Evolutionary conservation across 1,140 invertebrate genomes (phyloP), one percentile per base, ranked within the genome.

Genomic region (Arion vulgaris): DNA sequence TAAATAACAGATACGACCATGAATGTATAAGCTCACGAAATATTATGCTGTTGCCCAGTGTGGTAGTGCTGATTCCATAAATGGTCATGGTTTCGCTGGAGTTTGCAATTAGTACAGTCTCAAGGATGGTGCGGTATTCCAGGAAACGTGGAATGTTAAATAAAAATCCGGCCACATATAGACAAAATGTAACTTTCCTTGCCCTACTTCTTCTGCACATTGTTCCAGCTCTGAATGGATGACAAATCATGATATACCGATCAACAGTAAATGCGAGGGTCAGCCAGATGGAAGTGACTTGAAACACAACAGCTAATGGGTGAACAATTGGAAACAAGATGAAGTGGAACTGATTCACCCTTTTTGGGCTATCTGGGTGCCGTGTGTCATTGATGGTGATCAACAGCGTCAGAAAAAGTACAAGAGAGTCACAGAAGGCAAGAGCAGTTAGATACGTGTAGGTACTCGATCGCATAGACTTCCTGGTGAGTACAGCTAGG

Each of bases 211-310:
- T 76, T 38, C 87, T 89, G 79, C 92, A 93, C 88, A 90, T 89
- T 17, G 83, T 75, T 73, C 91, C 88, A 1, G 91, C 91, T 68
- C 87, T 87, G 82, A 92, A 93, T 5, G 92, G 92, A 76, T 92
- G 91, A 80, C 92, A 92, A 38, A 93, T 93, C 91, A 92, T 92
- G 73, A 93, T 91, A 80, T 92, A 93, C 5, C 92, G 84, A 84
- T 93, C 92, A 17, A 92, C 88, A 0, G 91, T 92, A 84, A 93
- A 92, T 7, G 90, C 92, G 26, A 92, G 69, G 13, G 92, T 93
- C 68, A 92, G 87, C 91, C 91, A 92, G 76, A 92, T 89, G 73
- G 91, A 92, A 0, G 90, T 92, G 51, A 92, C 89, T 77, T 92
- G 90, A 78, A 91, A 91, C 28, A 90, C 91, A 38, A 92, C 84